phyloP scores from a whole-genome alignment of 2,113 vertebrate genomes.

The Chaetodon trifascialis region DNA sequence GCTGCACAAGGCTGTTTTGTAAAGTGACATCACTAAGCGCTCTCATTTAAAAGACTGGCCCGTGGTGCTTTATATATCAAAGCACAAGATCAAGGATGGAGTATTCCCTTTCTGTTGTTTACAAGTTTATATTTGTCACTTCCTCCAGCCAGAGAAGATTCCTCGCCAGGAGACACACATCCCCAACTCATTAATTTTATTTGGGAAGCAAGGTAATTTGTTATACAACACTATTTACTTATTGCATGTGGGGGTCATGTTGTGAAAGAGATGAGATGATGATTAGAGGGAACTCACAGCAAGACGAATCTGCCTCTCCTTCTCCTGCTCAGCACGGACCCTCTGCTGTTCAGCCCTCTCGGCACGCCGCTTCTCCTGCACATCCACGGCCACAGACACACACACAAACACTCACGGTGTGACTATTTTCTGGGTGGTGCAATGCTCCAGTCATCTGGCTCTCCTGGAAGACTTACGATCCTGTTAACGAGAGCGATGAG shows the following conservation, averaged over 20 bases:
- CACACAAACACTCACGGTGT: slow-evolving; percentile 28
- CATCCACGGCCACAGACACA: slow-evolving; percentile 25
- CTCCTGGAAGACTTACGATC: slow-evolving; percentile 85
- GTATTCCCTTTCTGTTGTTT: neutral
- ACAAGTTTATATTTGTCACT: neutral
- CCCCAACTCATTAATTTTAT: neutral
- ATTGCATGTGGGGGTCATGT: neutral
- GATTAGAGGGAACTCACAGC: slow-evolving; percentile 69
- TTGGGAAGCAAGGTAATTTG: neutral
- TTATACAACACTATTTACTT: neutral
- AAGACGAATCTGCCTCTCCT: slow-evolving; percentile 79
- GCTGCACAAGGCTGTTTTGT: neutral
- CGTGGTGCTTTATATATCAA: neutral
- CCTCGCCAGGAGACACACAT: neutral
- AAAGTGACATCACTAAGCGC: neutral
- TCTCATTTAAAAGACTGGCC: neutral
- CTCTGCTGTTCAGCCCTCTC: slow-evolving; percentile 84
- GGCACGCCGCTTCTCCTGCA: slow-evolving; percentile 81
- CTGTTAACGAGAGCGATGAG: slow-evolving; percentile 89
- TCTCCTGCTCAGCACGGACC: slow-evolving; percentile 81
- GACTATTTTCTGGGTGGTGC: slow-evolving; percentile 42
- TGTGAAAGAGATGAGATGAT: slow-evolving; percentile 1
- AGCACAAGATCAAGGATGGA: neutral
- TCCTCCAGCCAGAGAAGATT: slow-evolving; percentile 6
- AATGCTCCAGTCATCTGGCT: slow-evolving; percentile 37